Percentiles rank a stretch among this genome's conserved stretches.
Conservation (phyloP, 2,888 invertebrate genomes). For the Encarsia formosa region DNA sequence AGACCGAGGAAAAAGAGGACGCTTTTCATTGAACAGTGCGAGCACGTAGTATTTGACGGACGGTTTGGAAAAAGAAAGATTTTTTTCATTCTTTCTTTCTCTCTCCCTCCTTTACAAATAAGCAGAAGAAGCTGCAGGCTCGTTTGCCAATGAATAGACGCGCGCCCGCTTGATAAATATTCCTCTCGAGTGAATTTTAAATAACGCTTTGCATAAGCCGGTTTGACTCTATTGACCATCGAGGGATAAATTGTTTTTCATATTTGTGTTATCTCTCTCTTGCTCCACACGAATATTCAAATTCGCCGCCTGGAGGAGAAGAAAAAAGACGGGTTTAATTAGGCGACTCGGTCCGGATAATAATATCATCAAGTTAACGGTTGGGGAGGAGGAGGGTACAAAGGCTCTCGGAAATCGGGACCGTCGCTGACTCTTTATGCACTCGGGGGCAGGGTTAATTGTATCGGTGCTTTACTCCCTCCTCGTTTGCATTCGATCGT, state of each 20-base stretch:
- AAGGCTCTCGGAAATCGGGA: neutral
- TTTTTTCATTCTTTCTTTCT: neutral
- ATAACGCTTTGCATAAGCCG: conserved; percentile 8
- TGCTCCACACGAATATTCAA: too few relatives aligned
- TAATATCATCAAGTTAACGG: conserved; percentile 16
- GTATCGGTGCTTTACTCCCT: conserved; percentile 46
- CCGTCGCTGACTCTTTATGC: neutral
- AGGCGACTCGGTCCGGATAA: conserved; percentile 5
- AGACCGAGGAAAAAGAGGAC: neutral
- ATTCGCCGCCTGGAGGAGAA: too few relatives aligned
- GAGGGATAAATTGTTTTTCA: neutral
- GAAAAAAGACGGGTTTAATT: neutral
- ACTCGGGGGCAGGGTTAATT: conserved; percentile 37
- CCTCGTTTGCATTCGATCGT: conserved; percentile 47
- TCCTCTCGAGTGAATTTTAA: conserved; percentile 14
- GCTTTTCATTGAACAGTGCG: conserved; percentile 14
- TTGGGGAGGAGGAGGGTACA: neutral
- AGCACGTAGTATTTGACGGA: conserved; percentile 11
- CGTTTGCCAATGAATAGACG: conserved; percentile 12
- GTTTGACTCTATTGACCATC: neutral
- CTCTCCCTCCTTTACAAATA: neutral
- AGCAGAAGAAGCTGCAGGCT: too few relatives aligned
- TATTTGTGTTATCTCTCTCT: neutral
- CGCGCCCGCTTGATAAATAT: conserved; percentile 19
- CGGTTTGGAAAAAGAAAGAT: conserved; percentile 2